Evolutionary conservation across 2,888 invertebrate species (phyloP), one percentile per base, ranked within the genome.

Genomic region (Tanypteryx hageni): DNA sequence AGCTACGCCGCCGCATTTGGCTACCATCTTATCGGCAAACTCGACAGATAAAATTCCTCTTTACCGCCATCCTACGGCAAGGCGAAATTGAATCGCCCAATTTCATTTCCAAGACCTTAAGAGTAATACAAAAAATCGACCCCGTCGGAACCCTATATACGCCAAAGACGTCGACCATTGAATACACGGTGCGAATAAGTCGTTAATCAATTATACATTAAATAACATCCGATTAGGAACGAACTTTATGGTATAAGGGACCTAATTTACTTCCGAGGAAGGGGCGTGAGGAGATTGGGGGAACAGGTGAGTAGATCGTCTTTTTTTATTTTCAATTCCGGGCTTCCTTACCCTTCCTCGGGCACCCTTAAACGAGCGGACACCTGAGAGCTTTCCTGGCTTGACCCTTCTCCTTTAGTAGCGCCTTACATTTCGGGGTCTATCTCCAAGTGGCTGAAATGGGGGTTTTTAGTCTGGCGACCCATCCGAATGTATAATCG

Each of bases 241-340:
- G 76, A 76, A 76, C 22, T 76, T 76, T 27, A 76, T 13, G 76
- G 76, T 22, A 18, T 7, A 18, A 16, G 76, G 27, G 76, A 27
- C 22, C 76, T 27, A 76, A 76, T 76, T 76, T 27, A 76, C 22
- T 76, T 22, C 22, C n/a, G 68, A 22, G 68, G 18, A 18, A 27
- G 76, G 76, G 76, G 76, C 27, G 76, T 76, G 76, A 76, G 76
- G 8, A 27, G 76, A 76, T 76, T 76, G 76, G 68, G 76, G 76
- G 22, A 76, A 76, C 76, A 76, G 76, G 76, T 76, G 76, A 76
- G 27, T 27, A 22, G 76, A 76, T 76, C 76, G 76, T 27, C 76
- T 76, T 76, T 76, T 76, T 76, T 76, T 76, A 76, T 76, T 76
- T 76, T 76, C 76, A 76, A 76, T 76, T 76, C 27, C 44, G 5